These are phyloP conservation scores for Drosophila setifemur DNA, from an alignment of 1,140 invertebrate genomes.

Conservation along the genomic window DNA sequence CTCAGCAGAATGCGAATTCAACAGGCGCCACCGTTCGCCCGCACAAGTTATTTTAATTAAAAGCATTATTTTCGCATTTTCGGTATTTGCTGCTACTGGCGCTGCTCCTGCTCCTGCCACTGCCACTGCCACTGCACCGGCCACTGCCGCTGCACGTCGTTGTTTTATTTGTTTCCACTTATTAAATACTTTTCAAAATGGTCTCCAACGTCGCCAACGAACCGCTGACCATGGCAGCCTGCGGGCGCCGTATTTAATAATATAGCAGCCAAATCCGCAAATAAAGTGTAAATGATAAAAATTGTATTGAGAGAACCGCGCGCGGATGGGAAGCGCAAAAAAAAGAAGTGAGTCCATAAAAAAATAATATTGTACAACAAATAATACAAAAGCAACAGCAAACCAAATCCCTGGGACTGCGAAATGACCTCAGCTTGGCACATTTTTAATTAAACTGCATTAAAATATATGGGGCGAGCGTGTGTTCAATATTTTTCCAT, in stretches of 20 bases:
- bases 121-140: no score
- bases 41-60: constrained; percentile 57
- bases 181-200: constrained; percentile 50
- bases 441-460: constrained; percentile 71
- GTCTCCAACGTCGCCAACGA: constrained; percentile 22
- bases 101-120: no score
- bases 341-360: constrained; percentile 12
- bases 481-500: constrained; percentile 20
- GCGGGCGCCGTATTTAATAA: constrained; percentile 56
- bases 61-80: constrained; percentile 42
- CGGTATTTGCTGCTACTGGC: constrained; percentile 19
- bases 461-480: constrained; percentile 50
- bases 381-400: constrained; percentile 9
- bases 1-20: not conserved
- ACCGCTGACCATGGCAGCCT: constrained; percentile 29
- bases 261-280: constrained; percentile 63
- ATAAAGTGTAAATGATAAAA: constrained; percentile 58
- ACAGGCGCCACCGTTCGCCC: constrained; percentile 16
- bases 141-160: not conserved
- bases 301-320: constrained; percentile 10
- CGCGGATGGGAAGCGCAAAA: not conserved
- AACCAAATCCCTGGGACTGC: constrained; percentile 39
- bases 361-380: constrained; percentile 16
- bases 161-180: constrained; percentile 36
- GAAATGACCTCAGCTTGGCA: constrained; percentile 50